Percentiles rank a stretch among this genome's conserved stretches.
Evolutionary conservation across 2,113 vertebrate genomes (phyloP).

Genomic region (Seriola dumerili): DNA sequence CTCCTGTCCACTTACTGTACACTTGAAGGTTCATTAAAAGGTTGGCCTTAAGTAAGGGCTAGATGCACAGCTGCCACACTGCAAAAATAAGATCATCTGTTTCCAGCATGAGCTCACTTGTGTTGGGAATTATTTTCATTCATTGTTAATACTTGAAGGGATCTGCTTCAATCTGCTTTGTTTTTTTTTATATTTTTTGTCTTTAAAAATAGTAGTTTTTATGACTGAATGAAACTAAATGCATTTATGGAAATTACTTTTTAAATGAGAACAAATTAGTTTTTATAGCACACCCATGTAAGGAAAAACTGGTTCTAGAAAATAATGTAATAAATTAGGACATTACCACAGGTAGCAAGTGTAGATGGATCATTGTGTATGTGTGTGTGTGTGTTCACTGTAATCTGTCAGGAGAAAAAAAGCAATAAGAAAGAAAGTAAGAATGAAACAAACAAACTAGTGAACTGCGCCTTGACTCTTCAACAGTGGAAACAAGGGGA

Average conservation of each 20-base stretch:
- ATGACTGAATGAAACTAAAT: not conserved
- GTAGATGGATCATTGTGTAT: not conserved
- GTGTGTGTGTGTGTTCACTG: not conserved
- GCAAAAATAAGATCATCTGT: constrained; percentile 51
- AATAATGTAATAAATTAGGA: not conserved
- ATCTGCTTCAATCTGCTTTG: not conserved
- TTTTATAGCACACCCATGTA: too few relatives aligned
- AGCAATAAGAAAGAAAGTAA: not conserved
- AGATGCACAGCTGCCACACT: constrained; percentile 66
- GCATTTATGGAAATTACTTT: not conserved
- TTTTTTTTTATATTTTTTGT: not conserved
- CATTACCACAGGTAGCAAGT: not conserved
- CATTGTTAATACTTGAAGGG: not conserved
- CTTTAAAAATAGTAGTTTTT: not conserved
- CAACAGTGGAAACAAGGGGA: not conserved
- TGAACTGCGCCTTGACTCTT: constrained; percentile 1
- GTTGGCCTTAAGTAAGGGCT: constrained; percentile 54
- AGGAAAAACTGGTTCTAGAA: not conserved
- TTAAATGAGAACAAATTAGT: not conserved
- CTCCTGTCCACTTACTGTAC: constrained; percentile 75
- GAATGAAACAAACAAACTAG: not conserved
- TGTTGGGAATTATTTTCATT: constrained; percentile 7
- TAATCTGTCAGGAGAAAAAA: not conserved
- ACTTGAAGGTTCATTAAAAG: constrained; percentile 73
- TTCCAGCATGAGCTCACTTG: constrained; percentile 11